Percentiles rank a stretch among this genome's conserved stretches.
Evolutionary conservation across 2,888 invertebrate genomes (phyloP).

Genomic region (Caenorhabditis imperialis): DNA sequence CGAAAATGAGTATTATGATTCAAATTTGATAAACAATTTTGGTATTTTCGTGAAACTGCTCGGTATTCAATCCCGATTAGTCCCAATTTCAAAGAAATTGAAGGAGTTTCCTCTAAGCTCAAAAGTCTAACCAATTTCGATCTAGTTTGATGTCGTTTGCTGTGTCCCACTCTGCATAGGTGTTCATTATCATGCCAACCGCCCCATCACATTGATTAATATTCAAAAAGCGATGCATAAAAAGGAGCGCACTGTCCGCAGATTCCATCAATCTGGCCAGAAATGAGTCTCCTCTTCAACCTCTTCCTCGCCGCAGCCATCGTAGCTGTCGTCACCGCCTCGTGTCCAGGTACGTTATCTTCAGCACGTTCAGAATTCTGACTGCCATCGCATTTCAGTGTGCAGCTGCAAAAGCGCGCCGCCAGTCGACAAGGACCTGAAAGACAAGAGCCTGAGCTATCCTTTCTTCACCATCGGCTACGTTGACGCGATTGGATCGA

Average conservation of each 20-base stretch:
- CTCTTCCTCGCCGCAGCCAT: slow-evolving; percentile 10
- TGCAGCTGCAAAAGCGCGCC: slow-evolving; percentile 6
- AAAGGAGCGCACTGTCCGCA: not conserved
- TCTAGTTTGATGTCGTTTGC: too few relatives aligned
- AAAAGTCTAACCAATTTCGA: too few relatives aligned
- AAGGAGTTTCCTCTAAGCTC: too few relatives aligned
- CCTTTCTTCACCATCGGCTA: not conserved
- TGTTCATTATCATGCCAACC: too few relatives aligned
- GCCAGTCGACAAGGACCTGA: not conserved
- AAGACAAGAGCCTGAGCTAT: not conserved
- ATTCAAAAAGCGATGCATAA: too few relatives aligned
- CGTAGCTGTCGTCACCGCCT: slow-evolving; percentile 6
- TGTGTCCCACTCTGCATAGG: too few relatives aligned
- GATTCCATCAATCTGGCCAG: not conserved
- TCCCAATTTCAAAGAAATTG: too few relatives aligned
- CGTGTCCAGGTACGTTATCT: slow-evolving; percentile 7
- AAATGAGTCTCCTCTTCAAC: slow-evolving; percentile 11
- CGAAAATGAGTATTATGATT: too few relatives aligned
- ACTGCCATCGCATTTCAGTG: slow-evolving; percentile 2
- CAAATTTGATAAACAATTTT: too few relatives aligned
- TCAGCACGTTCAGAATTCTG: not conserved
- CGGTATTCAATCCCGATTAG: too few relatives aligned
- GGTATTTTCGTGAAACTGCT: too few relatives aligned
- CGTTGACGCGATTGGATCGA: not conserved
- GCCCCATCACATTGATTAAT: too few relatives aligned